Evolutionary conservation across 2,113 vertebrate genomes (phyloP), one percentile per base, ranked within the genome.

Genomic region (Urocynchramus pylzowi): DNA sequence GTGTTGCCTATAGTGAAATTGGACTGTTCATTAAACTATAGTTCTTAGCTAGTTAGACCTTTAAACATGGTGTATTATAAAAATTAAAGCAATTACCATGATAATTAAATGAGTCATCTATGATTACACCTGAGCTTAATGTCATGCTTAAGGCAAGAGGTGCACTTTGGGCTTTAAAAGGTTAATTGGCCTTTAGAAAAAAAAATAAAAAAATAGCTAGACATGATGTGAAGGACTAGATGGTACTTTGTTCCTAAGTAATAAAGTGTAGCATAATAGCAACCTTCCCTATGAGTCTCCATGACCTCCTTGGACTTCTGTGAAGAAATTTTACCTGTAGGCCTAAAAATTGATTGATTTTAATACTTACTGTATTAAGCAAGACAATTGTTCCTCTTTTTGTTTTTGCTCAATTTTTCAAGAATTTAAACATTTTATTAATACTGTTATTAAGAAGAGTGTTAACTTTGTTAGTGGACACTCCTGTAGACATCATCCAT

Each of bases 91-190:
- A 87, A 73, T 73, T 50, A 71, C 7, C 28, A 41, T 64, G 22
- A 93, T 79, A 75, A 94, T 95, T 93, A 90, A 96, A 65, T 83
- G 86, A 93, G n/a, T 89, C 61, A 63, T 59, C 69, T 82, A 13
- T 89, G 49, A 71, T 67, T 93, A 67, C 19, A 75, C 8, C 42
- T 74, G 21, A 75, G 9, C 22, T 71, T 90, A 87, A 68, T 87
- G 75, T 44, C 70, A 69, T 26, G 44, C 78, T 91, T 68, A 76
- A 88, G 37, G 82, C 78, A 93, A 82, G 37, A 83, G 31, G 24
- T 84, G 22, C 24, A 53, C 23, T 82, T 95, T n/a, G 23, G 37
- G 30, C 24, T 90, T 57, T 73, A 90, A 71, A 84, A 52, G 39
- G 16, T 93, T 85, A 85, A 90, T 65, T 85, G 17, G 10, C 17